Evolutionary conservation across 2,888 invertebrate genomes (phyloP), one percentile per base, ranked within the genome.

Genomic region (Pristionchus entomophagus): DNA sequence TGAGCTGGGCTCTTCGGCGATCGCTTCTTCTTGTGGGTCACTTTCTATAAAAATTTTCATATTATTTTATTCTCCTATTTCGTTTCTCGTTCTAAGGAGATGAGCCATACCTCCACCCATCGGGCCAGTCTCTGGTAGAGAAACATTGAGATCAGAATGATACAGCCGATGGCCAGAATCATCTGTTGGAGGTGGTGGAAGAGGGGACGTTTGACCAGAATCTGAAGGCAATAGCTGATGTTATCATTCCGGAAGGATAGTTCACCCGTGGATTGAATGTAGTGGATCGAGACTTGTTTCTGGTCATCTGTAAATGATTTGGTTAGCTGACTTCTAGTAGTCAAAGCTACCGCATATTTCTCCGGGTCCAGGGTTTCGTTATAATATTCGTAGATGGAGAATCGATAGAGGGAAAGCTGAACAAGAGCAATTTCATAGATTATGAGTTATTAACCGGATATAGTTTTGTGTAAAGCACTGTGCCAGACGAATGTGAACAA

Each of bases 181-280:
- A 45, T 73, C 1, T 45, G 22, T 0, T 41, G 73, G 8, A 73
- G 6, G 41, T 73, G 73, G 6, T 22, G 1, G 26, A 73, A 73
- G 19, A 69, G 38, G 4, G 14, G 19, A 19, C 69, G 69, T 19
- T 69, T 35, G 26, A 32, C 19, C 1, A 0, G 38, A 38, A 69
- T 69, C 69, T 69, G 38, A 62, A n/a, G 26, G 10, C n/a, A 59
- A n/a, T 26, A 59, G 26, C n/a, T 26, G 56, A 59, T 22, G n/a
- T 2, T 2, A 59, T 26, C n/a, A 59, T 35, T 3, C 45, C 45
- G 45, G 45, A 45, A 14, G 35, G 2, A 65, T 35, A 19, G 19
- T 22, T 65, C 35, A 65, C 65, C 65, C 65, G 65, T 6, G 65
- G 65, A 35, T 65, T 65, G 35, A 65, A 65, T 17, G 65, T 35